Base-by-base conservation (phyloP, 1,140 invertebrate genomes). In the Pygmarrhopalites habei region DNA sequence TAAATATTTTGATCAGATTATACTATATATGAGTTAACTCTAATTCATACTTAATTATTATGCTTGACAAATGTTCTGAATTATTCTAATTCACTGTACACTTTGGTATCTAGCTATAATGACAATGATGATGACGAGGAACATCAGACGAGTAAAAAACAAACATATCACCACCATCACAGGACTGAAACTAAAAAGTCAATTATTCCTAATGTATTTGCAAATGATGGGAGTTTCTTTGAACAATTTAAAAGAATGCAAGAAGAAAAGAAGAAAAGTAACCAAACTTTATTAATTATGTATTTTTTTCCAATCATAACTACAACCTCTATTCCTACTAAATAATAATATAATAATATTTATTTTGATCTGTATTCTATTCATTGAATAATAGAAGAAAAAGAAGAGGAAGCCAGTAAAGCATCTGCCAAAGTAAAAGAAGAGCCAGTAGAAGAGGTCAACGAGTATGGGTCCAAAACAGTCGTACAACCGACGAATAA, bases 191-290 rank as follows among this genome's bases (percentile, higher is more conserved):
- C 29, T 10, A 46, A 21, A 25, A 57, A 65, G 21, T 47, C 23
- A 15, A 4, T 12, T 14, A 28, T 41, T 2, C n/a, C 19, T 19
- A 51, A 61, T 39, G 41, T 53, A 53, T 90, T 89, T 75, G 83
- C 82, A 23, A 89, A 89, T 77, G 88, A 90, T 78, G 88, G 88
- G 5, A 86, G 83, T 69, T 90, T 90, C 72, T 76, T 90, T 68
- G 86, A 86, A 72, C 85, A 88, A 59, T 90, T 87, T 72, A 87
- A 84, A 69, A 85, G 84, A 73, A 79, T 88, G 63, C 69, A 70
- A 58, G 65, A 70, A 30, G 59, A 64, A 43, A 26, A 65, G 17
- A 62, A 62, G 46, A 58, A 63, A 49, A 70, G 64, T 67, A n/a
- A n/a, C n/a, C n/a, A n/a, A n/a, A n/a, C n/a, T n/a, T n/a, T n/a